Base-by-base conservation (phyloP, 2,888 invertebrate species). In the Invenusta paracnida region DNA sequence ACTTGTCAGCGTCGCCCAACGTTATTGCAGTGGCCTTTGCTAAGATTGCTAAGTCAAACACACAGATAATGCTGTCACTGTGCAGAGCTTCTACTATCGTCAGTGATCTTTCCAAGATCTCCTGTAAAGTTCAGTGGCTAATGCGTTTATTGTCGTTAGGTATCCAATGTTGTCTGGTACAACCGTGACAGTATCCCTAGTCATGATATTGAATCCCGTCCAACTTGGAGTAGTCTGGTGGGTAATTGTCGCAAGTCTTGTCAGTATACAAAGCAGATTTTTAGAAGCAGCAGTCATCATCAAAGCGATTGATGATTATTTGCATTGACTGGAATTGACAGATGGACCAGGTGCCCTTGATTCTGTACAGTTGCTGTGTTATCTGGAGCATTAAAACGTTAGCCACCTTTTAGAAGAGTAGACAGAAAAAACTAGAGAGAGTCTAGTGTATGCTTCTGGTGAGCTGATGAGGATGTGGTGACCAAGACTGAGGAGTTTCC, bases 111-210 rank as follows among this genome's bases (percentile, higher is more conserved):
- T n/a, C n/a, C n/a, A n/a, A n/a, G n/a, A n/a, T n/a, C n/a, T n/a
- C n/a, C n/a, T n/a, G n/a, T n/a, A n/a, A n/a, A n/a, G n/a, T n/a
- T n/a, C n/a, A n/a, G 73, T 73, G 73, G 73, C 25, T 73, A 23
- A 23, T 23, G 73, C 73, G 25, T 73, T 73, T 73, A 73, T 5
- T 73, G 73, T 73, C 17, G 11, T 5, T 73, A 73, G 73, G 73
- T 73, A 73, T 73, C 73, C 73, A 73, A 73, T 73, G 17, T 73
- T 73, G 73, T 73, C 73, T 73, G 73, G 73, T 73, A n/a, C 23
- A 73, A 73, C 27, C 73, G 73, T 73, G 73, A 73, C 25, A 73
- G 73, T 23, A 23, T 73, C 73, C 73, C 73, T 73, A 23, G 17
- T 73, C 73, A 73, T 48, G 48, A 48, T 48, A 48, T 48, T 48